A percentile compares a stretch with the other conserved stretches of the same genome.
These are phyloP conservation scores for Styela clava DNA, from an alignment of 23 tunicate genomes.

Conservation along the genomic window DNA sequence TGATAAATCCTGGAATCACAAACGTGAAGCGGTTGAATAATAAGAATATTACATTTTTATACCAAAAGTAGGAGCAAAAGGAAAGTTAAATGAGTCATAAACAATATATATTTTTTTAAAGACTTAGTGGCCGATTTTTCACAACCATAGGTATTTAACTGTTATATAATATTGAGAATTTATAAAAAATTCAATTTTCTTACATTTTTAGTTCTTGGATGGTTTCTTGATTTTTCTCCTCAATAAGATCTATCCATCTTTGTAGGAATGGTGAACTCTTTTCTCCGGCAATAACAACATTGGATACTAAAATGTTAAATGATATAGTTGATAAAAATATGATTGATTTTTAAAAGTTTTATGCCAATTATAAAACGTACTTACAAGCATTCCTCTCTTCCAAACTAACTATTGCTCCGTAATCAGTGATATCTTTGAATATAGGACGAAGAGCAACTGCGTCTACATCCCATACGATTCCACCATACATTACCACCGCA, in stretches of 20 bases:
- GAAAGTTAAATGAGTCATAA: too few relatives aligned
- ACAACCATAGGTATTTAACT: too few relatives aligned
- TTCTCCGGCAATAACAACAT: not conserved
- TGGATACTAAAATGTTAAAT: not conserved
- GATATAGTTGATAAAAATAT: too few relatives aligned
- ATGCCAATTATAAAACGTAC: not conserved
- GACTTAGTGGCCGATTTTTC: too few relatives aligned
- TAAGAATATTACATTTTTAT: too few relatives aligned
- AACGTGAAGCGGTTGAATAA: too few relatives aligned
- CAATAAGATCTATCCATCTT: not conserved
- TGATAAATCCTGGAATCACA: too few relatives aligned
- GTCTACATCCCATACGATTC: conserved; percentile 1
- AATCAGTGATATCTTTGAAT: not conserved
- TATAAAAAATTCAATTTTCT: too few relatives aligned
- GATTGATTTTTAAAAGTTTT: not conserved
- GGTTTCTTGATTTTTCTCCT: not conserved
- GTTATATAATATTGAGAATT: too few relatives aligned
- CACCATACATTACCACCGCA: not conserved
- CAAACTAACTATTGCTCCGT: not conserved
- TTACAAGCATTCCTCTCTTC: not conserved
- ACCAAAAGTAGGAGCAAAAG: too few relatives aligned
- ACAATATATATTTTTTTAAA: too few relatives aligned
- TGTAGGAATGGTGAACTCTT: not conserved
- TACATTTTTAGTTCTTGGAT: not conserved
- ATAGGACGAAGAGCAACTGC: not conserved